Percentiles rank a stretch among this genome's conserved stretches.
Conservation (phyloP, 2,888 invertebrate genomes). For the Drosophila buzzatii region DNA sequence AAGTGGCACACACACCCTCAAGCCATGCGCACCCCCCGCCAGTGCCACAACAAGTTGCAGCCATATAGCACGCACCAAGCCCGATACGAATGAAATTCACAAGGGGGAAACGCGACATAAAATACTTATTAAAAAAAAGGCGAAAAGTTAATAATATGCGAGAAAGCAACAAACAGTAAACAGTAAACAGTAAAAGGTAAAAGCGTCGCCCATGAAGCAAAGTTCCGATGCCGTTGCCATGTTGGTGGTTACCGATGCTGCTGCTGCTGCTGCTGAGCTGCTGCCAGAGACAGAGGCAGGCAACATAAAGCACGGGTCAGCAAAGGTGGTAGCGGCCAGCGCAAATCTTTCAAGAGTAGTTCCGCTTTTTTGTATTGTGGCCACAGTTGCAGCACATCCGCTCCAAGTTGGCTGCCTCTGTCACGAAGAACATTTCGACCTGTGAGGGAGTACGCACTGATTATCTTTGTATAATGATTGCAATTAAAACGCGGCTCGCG, state of each 20-base stretch:
- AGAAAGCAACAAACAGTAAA: constrained; percentile 39
- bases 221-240: constrained; percentile 63
- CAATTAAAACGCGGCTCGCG: constrained; percentile 52
- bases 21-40: constrained; percentile 33
- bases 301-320: constrained; percentile 44
- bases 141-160: constrained; percentile 72
- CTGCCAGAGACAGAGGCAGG: constrained; percentile 51
- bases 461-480: constrained; percentile 46
- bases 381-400: constrained; percentile 42
- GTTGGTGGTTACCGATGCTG: constrained; percentile 54
- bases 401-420: constrained; percentile 34
- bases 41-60: constrained; percentile 36
- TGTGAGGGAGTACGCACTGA: constrained; percentile 31
- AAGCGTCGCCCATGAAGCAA: constrained; percentile 58
- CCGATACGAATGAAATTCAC: constrained; percentile 26
- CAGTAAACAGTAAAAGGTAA: constrained; percentile 29
- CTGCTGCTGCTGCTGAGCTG: constrained; percentile 45
- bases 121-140: constrained; percentile 58
- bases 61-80: constrained; percentile 72
- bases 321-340: constrained; percentile 51
- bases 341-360: constrained; percentile 85
- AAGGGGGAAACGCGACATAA: constrained; percentile 55
- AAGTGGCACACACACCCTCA: constrained; percentile 74
- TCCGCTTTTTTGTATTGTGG: constrained; percentile 83
- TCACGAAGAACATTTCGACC: constrained; percentile 48